Evolutionary conservation across 2,888 invertebrate genomes (phyloP).

Genomic region (Epinotia demarniana): DNA sequence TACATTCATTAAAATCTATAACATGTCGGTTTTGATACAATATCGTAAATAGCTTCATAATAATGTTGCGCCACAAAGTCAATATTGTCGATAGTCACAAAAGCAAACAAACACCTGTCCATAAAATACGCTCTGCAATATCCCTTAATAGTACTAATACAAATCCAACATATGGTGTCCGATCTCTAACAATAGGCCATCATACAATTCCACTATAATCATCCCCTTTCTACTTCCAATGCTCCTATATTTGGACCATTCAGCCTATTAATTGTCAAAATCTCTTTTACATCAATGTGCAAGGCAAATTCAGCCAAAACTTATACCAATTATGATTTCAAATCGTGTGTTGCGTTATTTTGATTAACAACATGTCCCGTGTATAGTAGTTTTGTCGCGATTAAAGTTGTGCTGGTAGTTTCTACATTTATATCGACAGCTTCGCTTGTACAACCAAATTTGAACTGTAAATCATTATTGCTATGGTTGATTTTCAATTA

Average conservation of each 20-base stretch:
- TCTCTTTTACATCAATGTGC: constrained; percentile 55
- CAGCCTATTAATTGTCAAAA: constrained; percentile 79
- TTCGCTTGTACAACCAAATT: constrained; percentile 47
- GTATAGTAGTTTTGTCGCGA: constrained; percentile 67
- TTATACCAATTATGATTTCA: background rate
- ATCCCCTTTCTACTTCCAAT: constrained; percentile 74
- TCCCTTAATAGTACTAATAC: constrained; percentile 70
- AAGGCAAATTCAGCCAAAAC: constrained; percentile 55
- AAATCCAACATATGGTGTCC: constrained; percentile 75
- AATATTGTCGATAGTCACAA: constrained; percentile 51
- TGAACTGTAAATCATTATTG: constrained; percentile 44
- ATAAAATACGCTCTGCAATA: constrained; percentile 76
- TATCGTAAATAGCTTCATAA: constrained; percentile 7
- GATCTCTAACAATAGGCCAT: constrained; percentile 66
- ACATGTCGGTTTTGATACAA: background rate
- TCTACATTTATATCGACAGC: constrained; percentile 57
- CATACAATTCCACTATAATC: constrained; percentile 71
- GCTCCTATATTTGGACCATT: constrained; percentile 72
- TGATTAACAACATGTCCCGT: constrained; percentile 66
- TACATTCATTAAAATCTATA: background rate
- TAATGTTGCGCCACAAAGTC: constrained; percentile 44
- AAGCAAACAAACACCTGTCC: constrained; percentile 67
- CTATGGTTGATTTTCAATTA: constrained; percentile 52
- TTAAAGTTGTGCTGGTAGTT: constrained; percentile 63
- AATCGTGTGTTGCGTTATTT: constrained; percentile 47